phyloP scores from a whole-genome alignment of 2,797 vertebrate genomes.

The Danio aesculapii region DNA sequence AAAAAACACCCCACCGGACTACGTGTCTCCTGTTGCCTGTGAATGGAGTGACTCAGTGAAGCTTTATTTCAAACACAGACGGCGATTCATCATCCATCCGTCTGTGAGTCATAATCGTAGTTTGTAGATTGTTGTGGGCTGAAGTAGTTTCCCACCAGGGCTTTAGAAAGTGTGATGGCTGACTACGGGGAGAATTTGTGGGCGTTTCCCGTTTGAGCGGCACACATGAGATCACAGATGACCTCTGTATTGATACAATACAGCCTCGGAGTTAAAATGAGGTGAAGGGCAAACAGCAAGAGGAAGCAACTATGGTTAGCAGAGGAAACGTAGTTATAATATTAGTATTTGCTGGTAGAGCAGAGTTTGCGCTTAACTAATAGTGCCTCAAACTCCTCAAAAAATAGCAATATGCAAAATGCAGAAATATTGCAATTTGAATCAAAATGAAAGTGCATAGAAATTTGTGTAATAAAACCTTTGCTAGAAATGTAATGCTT shows the following conservation, averaged over 20 bases:
- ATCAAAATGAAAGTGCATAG: background rate
- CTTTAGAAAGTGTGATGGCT: slow-evolving; percentile 17
- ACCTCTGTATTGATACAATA: slow-evolving; percentile 5
- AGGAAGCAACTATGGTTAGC: background rate
- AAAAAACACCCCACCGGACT: slow-evolving; percentile 2
- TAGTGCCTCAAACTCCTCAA: background rate
- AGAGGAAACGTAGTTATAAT: background rate
- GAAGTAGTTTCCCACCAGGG: slow-evolving; percentile 14
- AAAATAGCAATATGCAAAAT: background rate
- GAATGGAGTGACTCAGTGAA: slow-evolving; percentile 49
- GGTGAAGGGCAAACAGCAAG: background rate
- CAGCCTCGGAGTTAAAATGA: background rate
- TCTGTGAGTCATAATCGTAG: slow-evolving; percentile 19
- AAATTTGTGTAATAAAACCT: background rate
- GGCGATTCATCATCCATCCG: background rate
- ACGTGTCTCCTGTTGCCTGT: slow-evolving; percentile 17
- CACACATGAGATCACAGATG: slow-evolving; percentile 28
- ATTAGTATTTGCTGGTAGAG: background rate
- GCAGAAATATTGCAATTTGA: background rate
- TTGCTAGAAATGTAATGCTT: background rate
- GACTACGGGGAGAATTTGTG: background rate
- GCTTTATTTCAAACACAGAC: slow-evolving; percentile 40
- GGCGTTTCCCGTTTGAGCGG: slow-evolving; percentile 10
- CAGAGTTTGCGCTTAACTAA: background rate
- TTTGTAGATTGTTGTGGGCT: slow-evolving; percentile 32